Evolutionary conservation across 2,113 vertebrate genomes (phyloP).

Genomic region (Jacana jacana): DNA sequence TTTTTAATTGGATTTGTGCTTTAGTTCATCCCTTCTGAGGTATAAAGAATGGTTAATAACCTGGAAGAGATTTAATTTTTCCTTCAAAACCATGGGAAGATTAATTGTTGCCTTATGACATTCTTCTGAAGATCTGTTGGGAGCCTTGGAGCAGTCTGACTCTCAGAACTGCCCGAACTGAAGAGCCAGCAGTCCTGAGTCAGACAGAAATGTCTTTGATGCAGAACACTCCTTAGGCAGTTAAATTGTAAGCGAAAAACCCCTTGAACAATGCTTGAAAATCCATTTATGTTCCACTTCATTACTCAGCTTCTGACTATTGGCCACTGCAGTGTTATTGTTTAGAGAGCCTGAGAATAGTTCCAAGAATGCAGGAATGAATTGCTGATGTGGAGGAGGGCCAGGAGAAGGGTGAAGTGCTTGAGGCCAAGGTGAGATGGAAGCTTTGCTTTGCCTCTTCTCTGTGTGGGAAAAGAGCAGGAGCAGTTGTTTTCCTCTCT

Average conservation of each 20-base stretch:
- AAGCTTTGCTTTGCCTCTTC: background rate
- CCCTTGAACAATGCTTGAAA: background rate
- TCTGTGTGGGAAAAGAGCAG: background rate
- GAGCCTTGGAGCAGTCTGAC: background rate
- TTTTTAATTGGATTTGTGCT: background rate
- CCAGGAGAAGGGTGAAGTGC: background rate
- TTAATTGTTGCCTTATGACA: background rate
- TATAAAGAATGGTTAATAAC: background rate
- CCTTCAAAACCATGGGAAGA: background rate
- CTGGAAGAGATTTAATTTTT: constrained; percentile 3
- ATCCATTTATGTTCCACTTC: constrained; percentile 25
- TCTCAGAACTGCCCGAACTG: background rate
- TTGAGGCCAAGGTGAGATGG: background rate
- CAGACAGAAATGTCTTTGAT: background rate
- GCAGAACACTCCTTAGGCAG: background rate
- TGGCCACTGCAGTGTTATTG: background rate
- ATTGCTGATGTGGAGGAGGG: background rate
- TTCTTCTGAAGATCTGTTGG: background rate
- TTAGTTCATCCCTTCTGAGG: background rate
- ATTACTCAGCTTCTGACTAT: constrained; percentile 1
- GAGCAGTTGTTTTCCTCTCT: background rate
- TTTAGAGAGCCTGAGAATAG: background rate
- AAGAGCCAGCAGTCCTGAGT: background rate
- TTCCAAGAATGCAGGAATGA: background rate
- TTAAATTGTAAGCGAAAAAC: background rate